Evolutionary conservation across 2,113 vertebrate species (phyloP).

Genomic region (Himantopus leucocephalus): DNA sequence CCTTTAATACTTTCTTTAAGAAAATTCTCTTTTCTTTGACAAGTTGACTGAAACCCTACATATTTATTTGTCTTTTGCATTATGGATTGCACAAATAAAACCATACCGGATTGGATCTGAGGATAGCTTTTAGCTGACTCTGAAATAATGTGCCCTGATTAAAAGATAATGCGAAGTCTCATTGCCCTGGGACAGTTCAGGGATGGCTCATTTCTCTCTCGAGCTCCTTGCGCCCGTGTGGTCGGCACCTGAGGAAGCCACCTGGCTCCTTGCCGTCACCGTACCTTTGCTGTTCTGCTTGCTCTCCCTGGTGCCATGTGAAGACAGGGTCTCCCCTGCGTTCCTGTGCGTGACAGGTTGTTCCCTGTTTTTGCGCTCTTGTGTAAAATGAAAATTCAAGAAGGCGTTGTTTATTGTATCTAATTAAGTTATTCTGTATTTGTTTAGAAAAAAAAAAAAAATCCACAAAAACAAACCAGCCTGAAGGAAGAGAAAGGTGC

Average conservation of each 20-base stretch:
- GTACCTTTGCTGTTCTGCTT: not conserved
- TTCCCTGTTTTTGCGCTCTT: not conserved
- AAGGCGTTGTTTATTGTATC: not conserved
- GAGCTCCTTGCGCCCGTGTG: not conserved
- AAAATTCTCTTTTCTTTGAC: not conserved
- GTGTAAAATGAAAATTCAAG: not conserved
- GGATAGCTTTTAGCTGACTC: not conserved
- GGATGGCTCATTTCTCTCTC: not conserved
- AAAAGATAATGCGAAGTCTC: not conserved
- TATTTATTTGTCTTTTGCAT: not conserved
- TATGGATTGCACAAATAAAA: not conserved
- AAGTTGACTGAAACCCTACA: not conserved
- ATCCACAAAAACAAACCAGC: not conserved
- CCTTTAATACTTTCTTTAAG: not conserved
- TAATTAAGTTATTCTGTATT: not conserved
- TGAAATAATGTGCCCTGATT: not conserved
- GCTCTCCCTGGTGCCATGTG: not conserved
- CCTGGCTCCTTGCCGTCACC: fast-evolving
- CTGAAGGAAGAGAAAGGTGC: not conserved
- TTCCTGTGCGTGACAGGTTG: not conserved
- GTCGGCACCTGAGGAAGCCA: not conserved
- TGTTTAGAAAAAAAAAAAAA: not conserved
- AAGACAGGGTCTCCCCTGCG: not conserved
- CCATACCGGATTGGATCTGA: not conserved
- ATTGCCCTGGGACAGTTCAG: not conserved